Base-by-base conservation (phyloP, 2,888 invertebrate genomes). In the Ferrisia virgata region DNA sequence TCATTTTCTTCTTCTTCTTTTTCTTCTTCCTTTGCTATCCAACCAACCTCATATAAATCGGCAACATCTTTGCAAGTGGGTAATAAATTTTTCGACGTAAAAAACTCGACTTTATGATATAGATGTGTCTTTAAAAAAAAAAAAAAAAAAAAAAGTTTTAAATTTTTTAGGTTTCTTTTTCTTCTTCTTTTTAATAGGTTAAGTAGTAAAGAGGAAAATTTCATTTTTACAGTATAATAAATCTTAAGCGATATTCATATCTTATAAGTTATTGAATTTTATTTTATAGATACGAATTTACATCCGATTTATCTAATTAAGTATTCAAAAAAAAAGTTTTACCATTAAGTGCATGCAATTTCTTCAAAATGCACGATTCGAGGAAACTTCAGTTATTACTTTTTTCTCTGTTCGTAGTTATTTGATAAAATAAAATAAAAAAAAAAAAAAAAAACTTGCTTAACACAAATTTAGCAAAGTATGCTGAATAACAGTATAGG, bases 1-100 rank as follows among this genome's bases (percentile, higher is more conserved):
- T 36, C 72, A 33, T 76, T 76, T 76, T 64, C 15, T 76, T 36
- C 58, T 58, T 36, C 36, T 53, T 40, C 40, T 40, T 5, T 22
- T 22, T 53, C 53, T n/a, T n/a, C n/a, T n/a, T n/a, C n/a, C n/a
- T n/a, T n/a, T n/a, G n/a, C n/a, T n/a, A n/a, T n/a, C n/a, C n/a
- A n/a, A n/a, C n/a, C 53, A 6, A 18, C 36, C 72, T 31, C 18
- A 25, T 64, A 76, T 76, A 76, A 76, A 76, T 76, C 72, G 72
- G 72, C 36, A 76, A 31, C 72, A 76, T 76, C 33, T 18, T 76
- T 36, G 72, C 72, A 76, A 76, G 72, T 76, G 33, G 36, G 72
- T 76, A 76, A 76, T 76, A 76, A 76, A 76, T 76, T 76, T 76
- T 76, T 76, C 28, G 25, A 28, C 64, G 72, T 76, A 76, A 36